These are phyloP conservation scores for Drosophila buzzatii DNA, from an alignment of 2,888 invertebrate species.

Conservation along the genomic window DNA sequence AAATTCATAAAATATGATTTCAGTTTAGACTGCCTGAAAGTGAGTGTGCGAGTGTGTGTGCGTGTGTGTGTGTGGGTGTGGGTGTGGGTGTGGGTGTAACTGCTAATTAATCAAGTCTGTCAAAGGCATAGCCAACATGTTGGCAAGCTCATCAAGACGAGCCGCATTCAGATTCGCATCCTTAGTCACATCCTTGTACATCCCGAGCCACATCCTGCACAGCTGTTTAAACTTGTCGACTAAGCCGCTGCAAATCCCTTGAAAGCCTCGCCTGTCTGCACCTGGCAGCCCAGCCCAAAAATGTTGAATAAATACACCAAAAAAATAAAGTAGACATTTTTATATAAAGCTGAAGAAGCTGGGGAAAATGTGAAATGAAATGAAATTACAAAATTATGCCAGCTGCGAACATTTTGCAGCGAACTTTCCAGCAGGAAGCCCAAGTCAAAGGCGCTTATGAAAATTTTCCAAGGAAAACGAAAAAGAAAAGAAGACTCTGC, in stretches of 20 bases:
- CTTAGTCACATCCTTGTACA: constrained; percentile 24
- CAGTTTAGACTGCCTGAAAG: constrained; percentile 9
- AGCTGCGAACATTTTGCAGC: constrained; percentile 59
- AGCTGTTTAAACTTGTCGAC: constrained; percentile 72
- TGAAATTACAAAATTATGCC: constrained; percentile 78
- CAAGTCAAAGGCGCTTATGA: constrained; percentile 59
- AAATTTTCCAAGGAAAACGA: constrained; percentile 30
- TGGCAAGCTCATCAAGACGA: constrained; percentile 36
- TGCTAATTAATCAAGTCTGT: constrained; percentile 61
- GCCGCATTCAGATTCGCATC: constrained; percentile 15
- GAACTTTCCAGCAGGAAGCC: constrained; percentile 30
- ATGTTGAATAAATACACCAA: constrained; percentile 13
- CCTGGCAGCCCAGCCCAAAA: constrained; percentile 52
- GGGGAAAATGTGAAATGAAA: constrained; percentile 53
- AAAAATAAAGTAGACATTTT: constrained; percentile 10
- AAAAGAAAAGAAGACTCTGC: constrained; percentile 18
- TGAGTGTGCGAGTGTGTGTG: constrained; percentile 1
- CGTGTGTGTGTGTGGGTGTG: neutral
- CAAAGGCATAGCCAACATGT: constrained; percentile 54
- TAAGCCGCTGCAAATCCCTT: constrained; percentile 73
- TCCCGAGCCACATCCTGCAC: constrained; percentile 38
- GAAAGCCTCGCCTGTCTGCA: constrained; percentile 71
- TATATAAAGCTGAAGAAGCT: constrained; percentile 19
- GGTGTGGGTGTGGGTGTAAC: constrained; percentile 13
- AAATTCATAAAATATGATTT: constrained; percentile 52